Evolutionary conservation across 2,113 vertebrate genomes (phyloP), one percentile per base, ranked within the genome.

Genomic region (Zosterops japonicus): DNA sequence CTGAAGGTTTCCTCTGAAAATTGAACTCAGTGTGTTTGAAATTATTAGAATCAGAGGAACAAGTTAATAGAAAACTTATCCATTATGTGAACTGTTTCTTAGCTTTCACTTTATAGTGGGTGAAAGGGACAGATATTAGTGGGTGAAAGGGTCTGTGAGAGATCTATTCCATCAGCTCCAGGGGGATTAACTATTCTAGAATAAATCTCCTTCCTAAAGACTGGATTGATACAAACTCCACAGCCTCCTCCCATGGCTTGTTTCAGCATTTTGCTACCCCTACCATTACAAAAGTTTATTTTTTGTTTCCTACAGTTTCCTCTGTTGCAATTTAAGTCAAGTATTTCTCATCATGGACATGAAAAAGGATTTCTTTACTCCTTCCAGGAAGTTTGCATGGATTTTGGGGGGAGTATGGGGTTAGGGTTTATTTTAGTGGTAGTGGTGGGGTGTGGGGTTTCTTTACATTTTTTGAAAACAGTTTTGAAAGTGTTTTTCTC

Each of bases 401-500:
- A 49, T 67, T 68, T 28, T 2, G 4, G 1, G 8, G 2, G 14
- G 19, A 12, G 2, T 5, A 7, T 35, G 25, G 1, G 18, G 44
- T 27, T 25, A 21, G 25, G 22, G 3, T 35, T 11, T 33, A 16
- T 50, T 92, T 68, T 64, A 31, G 17, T 50, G 14, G 9, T 57
- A 9, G 5, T n/a, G 11, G 2, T n/a, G 6, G 2, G 39, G 2
- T 4, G 2, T n/a, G 6, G 2, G 39, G 2, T 4, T 47, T 49
- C 59, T 55, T 70, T 35, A 24, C 3, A 13, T 27, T 33, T 75
- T 89, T 68, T 72, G 9, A 53, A 46, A 69, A 20, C 13, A 77
- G 17, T 49, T 83, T 70, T 75, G 28, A 52, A 72, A 24, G 6
- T 5, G 0, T 28, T 77, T 93, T 89, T n/a, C 12, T 36, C 39